Percentiles rank a stretch among this genome's conserved stretches.
Conservation (phyloP, 2,888 invertebrate genomes). For the Perdita meconis region DNA sequence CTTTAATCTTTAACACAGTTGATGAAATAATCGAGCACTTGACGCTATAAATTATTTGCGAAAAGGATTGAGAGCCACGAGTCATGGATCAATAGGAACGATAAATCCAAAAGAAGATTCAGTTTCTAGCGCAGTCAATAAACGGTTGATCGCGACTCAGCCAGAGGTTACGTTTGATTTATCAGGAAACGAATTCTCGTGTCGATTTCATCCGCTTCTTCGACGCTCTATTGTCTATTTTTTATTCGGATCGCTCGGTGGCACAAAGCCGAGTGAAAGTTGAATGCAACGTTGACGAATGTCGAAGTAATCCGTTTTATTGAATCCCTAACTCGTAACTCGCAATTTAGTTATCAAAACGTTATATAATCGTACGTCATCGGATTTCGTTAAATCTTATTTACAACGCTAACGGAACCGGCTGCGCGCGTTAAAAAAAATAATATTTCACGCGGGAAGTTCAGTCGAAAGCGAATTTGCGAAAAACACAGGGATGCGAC, state of each 20-base stretch:
- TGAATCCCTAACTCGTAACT: conserved; percentile 50
- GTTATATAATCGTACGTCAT: conserved; percentile 63
- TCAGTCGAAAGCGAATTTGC: conserved; percentile 55
- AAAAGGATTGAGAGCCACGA: no score
- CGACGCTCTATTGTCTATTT: no score
- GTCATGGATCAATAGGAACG: no score
- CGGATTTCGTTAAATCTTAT: conserved; percentile 61
- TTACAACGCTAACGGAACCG: conserved; percentile 17
- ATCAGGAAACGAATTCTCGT: no score
- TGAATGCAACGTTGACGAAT: conserved; percentile 33
- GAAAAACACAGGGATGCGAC: conserved; percentile 8
- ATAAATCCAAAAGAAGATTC: no score
- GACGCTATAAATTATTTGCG: no score
- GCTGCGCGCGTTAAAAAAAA: conserved; percentile 6
- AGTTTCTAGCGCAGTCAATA: no score
- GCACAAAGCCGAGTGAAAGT: not conserved
- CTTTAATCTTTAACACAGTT: no score
- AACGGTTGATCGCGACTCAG: no score
- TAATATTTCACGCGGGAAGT: conserved; percentile 41
- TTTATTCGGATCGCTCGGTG: not conserved
- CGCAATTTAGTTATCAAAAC: conserved; percentile 62
- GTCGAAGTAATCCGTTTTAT: conserved; percentile 24
- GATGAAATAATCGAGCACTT: no score
- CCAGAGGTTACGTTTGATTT: no score
- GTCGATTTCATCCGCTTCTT: no score